Conservation (phyloP, 2,113 vertebrate species). For the Leuciscus idus region DNA sequence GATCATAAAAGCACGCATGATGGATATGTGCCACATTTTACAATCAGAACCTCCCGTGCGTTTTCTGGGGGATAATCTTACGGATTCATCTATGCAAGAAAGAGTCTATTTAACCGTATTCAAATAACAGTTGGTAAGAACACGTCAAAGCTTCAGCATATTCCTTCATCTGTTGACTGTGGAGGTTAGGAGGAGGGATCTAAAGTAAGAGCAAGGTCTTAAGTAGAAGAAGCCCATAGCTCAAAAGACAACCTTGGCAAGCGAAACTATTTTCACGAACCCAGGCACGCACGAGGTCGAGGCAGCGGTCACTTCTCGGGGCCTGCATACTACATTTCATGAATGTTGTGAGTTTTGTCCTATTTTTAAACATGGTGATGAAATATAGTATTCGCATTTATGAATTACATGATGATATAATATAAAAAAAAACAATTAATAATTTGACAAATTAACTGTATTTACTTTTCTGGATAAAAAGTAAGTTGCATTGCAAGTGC, state of each 20-base stretch:
- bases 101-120: neutral
- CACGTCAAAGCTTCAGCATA: slow-evolving; percentile 1
- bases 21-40: neutral
- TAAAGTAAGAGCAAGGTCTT: slow-evolving; percentile 40
- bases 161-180: slow-evolving; percentile 28
- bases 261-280: slow-evolving; percentile 37
- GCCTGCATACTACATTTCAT: slow-evolving; percentile 16
- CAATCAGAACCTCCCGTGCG: neutral
- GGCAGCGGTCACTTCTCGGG: slow-evolving; percentile 35
- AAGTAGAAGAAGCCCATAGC: slow-evolving; percentile 30
- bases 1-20: neutral
- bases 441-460: neutral
- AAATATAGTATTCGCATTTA: slow-evolving; percentile 1
- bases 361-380: slow-evolving; percentile 34
- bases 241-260: slow-evolving; percentile 40
- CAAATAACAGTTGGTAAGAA: slow-evolving; percentile 12
- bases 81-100: neutral
- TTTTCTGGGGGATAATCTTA: neutral
- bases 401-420: neutral
- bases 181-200: slow-evolving; percentile 37
- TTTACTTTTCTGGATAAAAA: neutral
- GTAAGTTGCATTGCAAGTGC: neutral
- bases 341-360: slow-evolving; percentile 32
- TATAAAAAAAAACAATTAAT: neutral
- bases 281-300: slow-evolving; percentile 36